phyloP scores from a whole-genome alignment of 2,113 vertebrate genomes.

The Silurus asotus region DNA sequence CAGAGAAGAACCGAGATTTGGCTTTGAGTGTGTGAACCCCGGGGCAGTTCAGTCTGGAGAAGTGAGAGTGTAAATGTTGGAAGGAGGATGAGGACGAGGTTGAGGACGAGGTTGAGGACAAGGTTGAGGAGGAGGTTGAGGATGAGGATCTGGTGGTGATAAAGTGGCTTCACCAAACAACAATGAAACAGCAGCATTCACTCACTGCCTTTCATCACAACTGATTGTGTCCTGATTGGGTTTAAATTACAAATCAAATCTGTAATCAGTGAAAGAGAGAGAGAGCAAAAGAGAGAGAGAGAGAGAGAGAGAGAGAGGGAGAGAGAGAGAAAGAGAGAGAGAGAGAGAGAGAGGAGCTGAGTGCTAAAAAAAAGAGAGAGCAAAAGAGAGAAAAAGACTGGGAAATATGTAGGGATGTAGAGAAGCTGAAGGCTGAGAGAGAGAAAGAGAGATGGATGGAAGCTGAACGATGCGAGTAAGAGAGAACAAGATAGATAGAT shows the following conservation, averaged over 20 bases:
- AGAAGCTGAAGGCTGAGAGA: background rate
- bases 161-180: conserved; percentile 47
- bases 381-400: too few relatives aligned
- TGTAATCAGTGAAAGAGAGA: conserved; percentile 45
- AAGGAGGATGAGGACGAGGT: background rate
- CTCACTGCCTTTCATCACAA: conserved; percentile 49
- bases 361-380: too few relatives aligned
- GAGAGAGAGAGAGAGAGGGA: conserved; percentile 17
- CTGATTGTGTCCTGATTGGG: conserved; percentile 57
- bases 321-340: conserved; percentile 2
- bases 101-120: background rate
- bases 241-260: conserved; percentile 57
- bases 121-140: too few relatives aligned
- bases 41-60: conserved; percentile 5
- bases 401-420: too few relatives aligned
- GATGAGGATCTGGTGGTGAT: conserved; percentile 32
- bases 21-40: background rate
- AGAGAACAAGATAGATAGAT: too few relatives aligned
- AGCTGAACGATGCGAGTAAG: too few relatives aligned
- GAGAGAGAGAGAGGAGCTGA: conserved; percentile 5
- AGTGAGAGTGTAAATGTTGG: conserved; percentile 21
- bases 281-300: conserved; percentile 1
- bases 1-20: conserved; percentile 11
- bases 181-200: conserved; percentile 49
- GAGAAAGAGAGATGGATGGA: too few relatives aligned